A percentile compares a stretch with the other conserved stretches of the same genome.
Conservation (phyloP, 2,888 invertebrate genomes). For the Drosophila limbata region DNA sequence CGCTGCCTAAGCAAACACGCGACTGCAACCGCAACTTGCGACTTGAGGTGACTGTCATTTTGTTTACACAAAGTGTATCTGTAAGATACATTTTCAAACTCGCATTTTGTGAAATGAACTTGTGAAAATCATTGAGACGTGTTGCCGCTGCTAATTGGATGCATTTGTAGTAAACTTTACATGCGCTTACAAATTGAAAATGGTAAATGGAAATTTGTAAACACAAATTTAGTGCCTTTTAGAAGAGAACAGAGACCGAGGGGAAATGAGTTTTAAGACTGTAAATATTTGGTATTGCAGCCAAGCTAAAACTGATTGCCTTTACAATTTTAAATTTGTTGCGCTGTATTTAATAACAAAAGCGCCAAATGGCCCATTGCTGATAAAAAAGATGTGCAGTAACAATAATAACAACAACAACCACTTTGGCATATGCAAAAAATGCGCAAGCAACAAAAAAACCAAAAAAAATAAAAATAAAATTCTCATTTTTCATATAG, state of each 20-base stretch:
- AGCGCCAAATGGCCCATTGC: slow-evolving; percentile 74
- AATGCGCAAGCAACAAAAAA: slow-evolving; percentile 13
- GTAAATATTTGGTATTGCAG: slow-evolving; percentile 67
- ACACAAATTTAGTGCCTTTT: slow-evolving; percentile 24
- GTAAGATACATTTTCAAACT: slow-evolving; percentile 51
- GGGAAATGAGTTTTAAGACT: slow-evolving; percentile 24
- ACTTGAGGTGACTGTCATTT: slow-evolving; percentile 50
- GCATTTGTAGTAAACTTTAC: slow-evolving; percentile 73
- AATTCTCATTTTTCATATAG: slow-evolving; percentile 70
- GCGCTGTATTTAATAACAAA: slow-evolving; percentile 71
- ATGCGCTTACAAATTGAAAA: slow-evolving; percentile 67
- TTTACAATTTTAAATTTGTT: slow-evolving; percentile 41
- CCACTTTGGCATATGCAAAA: slow-evolving; percentile 37
- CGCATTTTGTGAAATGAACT: slow-evolving; percentile 62
- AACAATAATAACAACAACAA: slow-evolving; percentile 32
- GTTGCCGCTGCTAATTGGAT: slow-evolving; percentile 71
- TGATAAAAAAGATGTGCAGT: slow-evolving; percentile 59
- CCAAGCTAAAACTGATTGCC: slow-evolving; percentile 6
- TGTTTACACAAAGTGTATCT: slow-evolving; percentile 61
- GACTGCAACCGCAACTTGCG: slow-evolving; percentile 15
- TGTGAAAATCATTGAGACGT: slow-evolving; percentile 71
- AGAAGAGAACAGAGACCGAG: neutral
- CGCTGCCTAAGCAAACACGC: slow-evolving; percentile 66
- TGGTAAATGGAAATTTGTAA: slow-evolving; percentile 44
- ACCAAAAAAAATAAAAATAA: slow-evolving; percentile 20